Conservation (phyloP, 2,113 vertebrate species). For the Pithys albifrons region DNA sequence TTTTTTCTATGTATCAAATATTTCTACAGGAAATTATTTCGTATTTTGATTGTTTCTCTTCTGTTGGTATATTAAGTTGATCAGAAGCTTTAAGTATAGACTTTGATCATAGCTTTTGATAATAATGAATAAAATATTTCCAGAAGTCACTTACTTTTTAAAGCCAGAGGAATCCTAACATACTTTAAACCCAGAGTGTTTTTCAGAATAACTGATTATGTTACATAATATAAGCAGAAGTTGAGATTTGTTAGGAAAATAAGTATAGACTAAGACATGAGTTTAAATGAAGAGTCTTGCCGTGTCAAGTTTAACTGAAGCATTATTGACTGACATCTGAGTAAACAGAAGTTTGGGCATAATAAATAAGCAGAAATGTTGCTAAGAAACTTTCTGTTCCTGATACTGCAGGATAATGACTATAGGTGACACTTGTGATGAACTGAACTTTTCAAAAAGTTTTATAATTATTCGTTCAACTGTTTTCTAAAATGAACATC, state of each 20-base stretch:
- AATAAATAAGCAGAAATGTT: background rate
- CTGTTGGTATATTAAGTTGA: background rate
- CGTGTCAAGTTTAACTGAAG: background rate
- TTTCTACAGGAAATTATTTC: background rate
- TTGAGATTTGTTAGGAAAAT: background rate
- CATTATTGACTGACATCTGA: background rate
- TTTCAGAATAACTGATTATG: background rate
- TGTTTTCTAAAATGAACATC: background rate
- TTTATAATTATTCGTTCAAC: background rate
- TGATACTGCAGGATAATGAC: background rate
- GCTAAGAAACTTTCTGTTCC: background rate
- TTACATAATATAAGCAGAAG: background rate
- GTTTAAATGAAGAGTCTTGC: background rate
- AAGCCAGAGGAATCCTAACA: background rate
- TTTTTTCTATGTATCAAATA: background rate
- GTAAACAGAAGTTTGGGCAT: background rate
- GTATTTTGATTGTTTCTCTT: background rate
- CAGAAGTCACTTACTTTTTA: background rate
- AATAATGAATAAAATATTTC: background rate
- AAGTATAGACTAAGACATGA: background rate
- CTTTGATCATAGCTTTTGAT: background rate
- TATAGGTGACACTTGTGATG: background rate
- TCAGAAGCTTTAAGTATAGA: background rate
- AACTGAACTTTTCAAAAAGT: background rate
- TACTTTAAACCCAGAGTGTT: background rate